Evolutionary conservation across 2,888 invertebrate genomes (phyloP), one percentile per base, ranked within the genome.

Genomic region (Epistrophe eligans): DNA sequence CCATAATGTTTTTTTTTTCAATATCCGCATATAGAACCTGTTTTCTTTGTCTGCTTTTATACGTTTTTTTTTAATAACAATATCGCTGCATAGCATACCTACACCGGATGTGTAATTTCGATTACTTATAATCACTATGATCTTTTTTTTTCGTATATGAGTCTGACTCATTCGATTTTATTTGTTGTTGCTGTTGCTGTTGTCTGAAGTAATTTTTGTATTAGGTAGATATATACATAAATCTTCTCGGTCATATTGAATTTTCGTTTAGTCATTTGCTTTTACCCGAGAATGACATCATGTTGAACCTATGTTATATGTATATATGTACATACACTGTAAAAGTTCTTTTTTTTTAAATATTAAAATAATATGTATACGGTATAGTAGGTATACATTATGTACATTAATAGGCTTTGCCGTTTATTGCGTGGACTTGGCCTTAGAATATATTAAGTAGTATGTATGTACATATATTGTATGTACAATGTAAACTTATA

Each of bases 41-140:
- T 52, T 52, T 24, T 24, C 50, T 52, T 52, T 52, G 50, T 52
- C 9, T 35, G 35, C 0, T 10, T 48, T 48, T 48, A 9, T 24
- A 52, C 50, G 24, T 52, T 32, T 35, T 35, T 7, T 35, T 35
- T 35, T 9, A 8, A 9, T 9, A 35, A 8, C 9, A 32, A 7
- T 32, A 32, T 35, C 11, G 19, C 24, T 52, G 24, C 50, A 52
- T 50, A 50, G 52, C 52, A 52, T 55, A 32, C 24, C 24, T 6
- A 35, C 9, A 55, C 52, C 52, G 32, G 55, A 55, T 55, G 55
- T 55, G 55, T 55, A 55, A 55, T 55, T 55, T 55, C 28, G 15
- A 55, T 55, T 32, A 55, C 7, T 55, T 28, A n/a, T n/a, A 55
- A 55, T 32, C 55, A 55, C 28, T 4, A 28, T 24, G 32, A 55